A percentile compares a stretch with the other conserved stretches of the same genome.
phyloP scores from a whole-genome alignment of 2,797 vertebrate genomes.

The Somateria mollissima region DNA sequence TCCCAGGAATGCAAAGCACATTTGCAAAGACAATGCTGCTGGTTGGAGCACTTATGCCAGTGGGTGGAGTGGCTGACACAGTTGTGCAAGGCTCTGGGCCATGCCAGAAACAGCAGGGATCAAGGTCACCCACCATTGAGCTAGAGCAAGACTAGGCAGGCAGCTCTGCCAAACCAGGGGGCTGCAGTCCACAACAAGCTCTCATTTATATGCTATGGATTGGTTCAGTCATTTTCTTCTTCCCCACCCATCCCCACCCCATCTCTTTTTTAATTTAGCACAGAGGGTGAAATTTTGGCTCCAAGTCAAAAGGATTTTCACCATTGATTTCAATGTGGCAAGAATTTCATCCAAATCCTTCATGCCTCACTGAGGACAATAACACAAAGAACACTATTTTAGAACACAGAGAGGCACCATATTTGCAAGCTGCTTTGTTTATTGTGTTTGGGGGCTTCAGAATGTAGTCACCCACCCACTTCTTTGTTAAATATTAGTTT shows the following conservation, averaged over 20 bases:
- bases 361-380: not conserved
- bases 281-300: not conserved
- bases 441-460: slow-evolving; percentile 14
- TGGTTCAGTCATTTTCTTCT: not conserved
- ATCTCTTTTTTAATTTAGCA: not conserved
- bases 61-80: rapidly evolving
- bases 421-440: slow-evolving; percentile 39
- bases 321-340: not conserved
- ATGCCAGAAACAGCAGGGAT: not conserved
- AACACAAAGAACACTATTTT: slow-evolving; percentile 25
- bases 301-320: not conserved
- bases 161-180: not conserved
- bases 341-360: not conserved
- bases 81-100: not conserved
- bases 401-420: not conserved
- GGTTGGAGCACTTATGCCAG: rapidly evolving
- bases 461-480: not conserved
- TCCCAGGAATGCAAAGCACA: not conserved
- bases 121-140: not conserved
- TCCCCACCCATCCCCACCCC: not conserved
- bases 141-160: rapidly evolving
- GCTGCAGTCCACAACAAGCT: not conserved
- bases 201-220: rapidly evolving
- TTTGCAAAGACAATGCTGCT: not conserved
- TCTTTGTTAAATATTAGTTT: not conserved